phyloP scores from a whole-genome alignment of 2,113 vertebrate species.

The Hyaena hyaena region DNA sequence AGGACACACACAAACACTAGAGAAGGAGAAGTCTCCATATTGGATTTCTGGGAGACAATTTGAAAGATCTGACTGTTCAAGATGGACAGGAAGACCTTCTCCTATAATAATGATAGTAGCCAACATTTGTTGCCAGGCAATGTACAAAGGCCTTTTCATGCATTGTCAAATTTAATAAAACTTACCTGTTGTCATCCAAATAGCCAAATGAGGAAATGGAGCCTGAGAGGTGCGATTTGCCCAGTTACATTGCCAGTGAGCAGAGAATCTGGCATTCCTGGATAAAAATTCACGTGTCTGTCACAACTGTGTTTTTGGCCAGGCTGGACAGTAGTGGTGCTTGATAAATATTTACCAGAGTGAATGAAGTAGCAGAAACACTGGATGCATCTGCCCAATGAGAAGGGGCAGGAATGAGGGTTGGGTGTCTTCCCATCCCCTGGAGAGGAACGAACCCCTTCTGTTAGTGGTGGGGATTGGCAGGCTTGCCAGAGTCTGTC shows the following conservation, averaged over 20 bases:
- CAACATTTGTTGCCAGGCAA: neutral
- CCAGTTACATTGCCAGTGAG: neutral
- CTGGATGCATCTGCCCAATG: too few species aligned
- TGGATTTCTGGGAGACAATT: neutral
- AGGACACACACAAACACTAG: neutral
- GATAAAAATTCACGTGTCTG: neutral
- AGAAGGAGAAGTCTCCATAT: neutral
- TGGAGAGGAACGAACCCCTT: neutral
- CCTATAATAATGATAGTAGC: neutral
- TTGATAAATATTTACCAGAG: neutral
- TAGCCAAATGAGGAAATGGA: neutral
- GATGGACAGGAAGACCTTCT: neutral
- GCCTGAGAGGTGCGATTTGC: neutral
- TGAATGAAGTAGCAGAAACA: neutral
- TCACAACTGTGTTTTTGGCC: neutral
- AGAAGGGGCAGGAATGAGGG: neutral
- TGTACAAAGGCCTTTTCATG: neutral
- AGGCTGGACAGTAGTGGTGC: neutral
- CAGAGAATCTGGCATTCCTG: neutral
- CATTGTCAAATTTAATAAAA: neutral
- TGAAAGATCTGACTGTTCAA: neutral
- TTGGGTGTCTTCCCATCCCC: neutral
- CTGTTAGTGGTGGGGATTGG: neutral
- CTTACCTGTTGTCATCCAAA: neutral
- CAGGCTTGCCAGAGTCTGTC: neutral